Base-by-base conservation (phyloP, 2,888 invertebrate genomes). In the Lydus trimaculatus region DNA sequence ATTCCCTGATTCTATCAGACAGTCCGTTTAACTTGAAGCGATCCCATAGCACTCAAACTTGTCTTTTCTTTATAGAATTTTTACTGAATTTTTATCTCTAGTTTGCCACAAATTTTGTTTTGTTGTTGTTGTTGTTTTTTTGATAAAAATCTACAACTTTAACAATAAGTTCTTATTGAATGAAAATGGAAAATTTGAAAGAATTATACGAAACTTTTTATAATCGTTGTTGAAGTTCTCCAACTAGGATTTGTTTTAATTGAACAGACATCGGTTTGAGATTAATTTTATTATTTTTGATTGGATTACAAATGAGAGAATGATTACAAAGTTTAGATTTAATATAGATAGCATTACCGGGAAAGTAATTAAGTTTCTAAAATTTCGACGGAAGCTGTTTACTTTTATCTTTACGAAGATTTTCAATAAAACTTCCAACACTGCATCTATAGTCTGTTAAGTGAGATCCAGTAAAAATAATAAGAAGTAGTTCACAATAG, bases 1-100 rank as follows among this genome's bases (percentile, higher is more conserved):
- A 67, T 67, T 64, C 63, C 36, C n/a, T 31, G 67, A 67, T 67
- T 63, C 59, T 33, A 64, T 67, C 59, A 48, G 66, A 33, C 58
- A 63, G 58, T 31, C 11, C 13, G 43, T 65, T 61, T 11, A 52
- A 59, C 31, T 52, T 13, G 20, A 43, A 67, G 28, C 61, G 64
- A 60, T 67, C 67, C 67, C 67, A 60, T 59, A 33, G 28, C 65
- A 43, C 4, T 58, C 20, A 48, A 48, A 48, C 20, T 48, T 48
- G 64, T 43, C 43, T 64, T 63, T 39, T 31, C 28, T 36, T 17
- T 39, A 64, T 17, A 33, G 58, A 64, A 52, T 58, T 63, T 56
- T 31, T 15, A 48, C 11, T 31, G 63, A 39, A 20, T 25, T 43
- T 61, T 61, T 39, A 13, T 43, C 43, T n/a, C 17, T 8, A 3